phyloP scores from a whole-genome alignment of 1,140 invertebrate species.

The Nebria ingens region DNA sequence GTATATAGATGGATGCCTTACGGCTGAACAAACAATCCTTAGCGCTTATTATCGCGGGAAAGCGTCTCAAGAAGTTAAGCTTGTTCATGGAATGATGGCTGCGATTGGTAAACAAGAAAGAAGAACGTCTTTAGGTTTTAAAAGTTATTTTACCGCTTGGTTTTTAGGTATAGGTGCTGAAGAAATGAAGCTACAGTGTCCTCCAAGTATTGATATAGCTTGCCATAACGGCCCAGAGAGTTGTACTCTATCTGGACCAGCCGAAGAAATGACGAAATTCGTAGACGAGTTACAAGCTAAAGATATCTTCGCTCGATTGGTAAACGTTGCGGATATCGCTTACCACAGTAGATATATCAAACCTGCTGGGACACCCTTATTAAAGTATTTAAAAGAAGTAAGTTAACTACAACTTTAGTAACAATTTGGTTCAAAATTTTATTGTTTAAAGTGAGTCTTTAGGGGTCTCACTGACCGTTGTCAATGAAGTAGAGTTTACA shows the following conservation, averaged over 20 bases:
- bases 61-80: conserved; percentile 67
- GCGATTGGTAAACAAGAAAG: too few relatives aligned
- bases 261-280: conserved; percentile 56
- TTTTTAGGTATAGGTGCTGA: conserved; percentile 30
- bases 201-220: conserved; percentile 62
- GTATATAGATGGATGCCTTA: conserved; percentile 79
- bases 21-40: conserved; percentile 71
- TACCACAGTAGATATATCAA: conserved; percentile 77
- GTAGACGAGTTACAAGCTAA: conserved; percentile 56
- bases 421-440: too few relatives aligned
- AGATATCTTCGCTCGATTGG: conserved; percentile 71
- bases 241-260: conserved; percentile 77
- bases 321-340: conserved; percentile 71
- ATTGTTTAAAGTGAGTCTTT: too few relatives aligned
- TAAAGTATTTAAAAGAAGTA: conserved; percentile 59
- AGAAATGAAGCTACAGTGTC: conserved; percentile 46
- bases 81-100: conserved; percentile 75
- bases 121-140: neutral
- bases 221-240: conserved; percentile 79
- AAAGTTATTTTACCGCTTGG: too few relatives aligned
- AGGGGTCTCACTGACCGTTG: too few relatives aligned
- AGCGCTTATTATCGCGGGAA: conserved; percentile 76
- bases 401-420: too few relatives aligned
- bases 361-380: conserved; percentile 61
- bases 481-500: too few relatives aligned